Evolutionary conservation across 2,113 vertebrate genomes (phyloP), one percentile per base, ranked within the genome.

Genomic region (Danionella cerebrum): DNA sequence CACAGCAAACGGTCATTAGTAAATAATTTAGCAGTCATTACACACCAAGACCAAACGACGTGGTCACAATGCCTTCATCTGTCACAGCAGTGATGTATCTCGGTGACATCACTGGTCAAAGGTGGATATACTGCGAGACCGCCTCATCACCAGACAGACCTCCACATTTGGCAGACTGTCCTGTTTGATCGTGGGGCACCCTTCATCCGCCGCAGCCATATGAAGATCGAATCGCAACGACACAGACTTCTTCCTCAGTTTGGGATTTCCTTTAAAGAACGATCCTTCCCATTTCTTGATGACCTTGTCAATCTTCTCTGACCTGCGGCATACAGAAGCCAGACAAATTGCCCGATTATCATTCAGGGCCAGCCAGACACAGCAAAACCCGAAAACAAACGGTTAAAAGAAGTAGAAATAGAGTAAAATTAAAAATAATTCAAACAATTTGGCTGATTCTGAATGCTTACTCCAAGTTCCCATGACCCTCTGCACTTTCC

Each of bases 221-320:
- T 97, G 96, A 27, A 98, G 92, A 71, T 98, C 94, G 36, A 98
- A 98, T 27, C 96, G 93, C 78, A 98, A 80, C 0, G 96, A 98
- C 74, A 97, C 94, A 0, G 94, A 98, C 76, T 98, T 98, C 88
- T 96, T 98, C 58, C 94, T 85, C 77, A 98, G 82, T 59, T 90
- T 93, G 11, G 96, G 96, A 76, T 98, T 97, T 80, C 95, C 96
- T 80, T 94, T 91, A 85, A 98, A 98, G 89, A 98, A 96, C 4
- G 95, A 98, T 7, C 94, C 93, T 86, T 98, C 96, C 96, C 96
- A 98, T 76, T 96, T 91, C 81, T 92, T 95, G 44, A 98, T 98
- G 29, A 96, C 91, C 85, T 94, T 90, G 80, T 97, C 95, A 47
- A 98, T 92, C 78, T 92, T 97, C 88, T 98, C 94, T 0, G 91